Base-by-base conservation (phyloP, 2,113 vertebrate species). In the Aspidoscelis tigris region DNA sequence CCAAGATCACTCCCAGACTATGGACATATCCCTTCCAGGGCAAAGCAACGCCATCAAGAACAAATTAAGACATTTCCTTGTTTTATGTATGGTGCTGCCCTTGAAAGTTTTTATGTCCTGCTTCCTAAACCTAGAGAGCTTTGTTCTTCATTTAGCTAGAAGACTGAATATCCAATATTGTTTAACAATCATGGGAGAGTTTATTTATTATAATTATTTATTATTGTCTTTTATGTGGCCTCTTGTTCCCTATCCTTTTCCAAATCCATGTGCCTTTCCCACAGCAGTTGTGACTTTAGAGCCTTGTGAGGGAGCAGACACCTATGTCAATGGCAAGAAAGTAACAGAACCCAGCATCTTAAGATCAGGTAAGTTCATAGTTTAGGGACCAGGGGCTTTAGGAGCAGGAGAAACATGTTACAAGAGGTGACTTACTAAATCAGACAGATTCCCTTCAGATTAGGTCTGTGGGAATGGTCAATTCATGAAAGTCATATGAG, bases 241-340 rank as follows among this genome's bases (percentile, higher is more conserved):
- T 78, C 83, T 74, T 43, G 61, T 50, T 58, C 18, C 9, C 12
- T 39, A 39, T 9, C 79, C 14, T 24, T 6, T 65, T 24, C 81
- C 50, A 80, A 70, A 88, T 72, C 80, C 4, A 41, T 82, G 50
- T 0, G 0, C 73, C 1, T 0, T 5, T 81, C 55, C 86, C 76
- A 1, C 68, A 96, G 93, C 96, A 76, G 96, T 96, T 73, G 98
- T 99, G 76, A 96, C 98, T 77, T 94, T 99, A 43, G 98, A 99
- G 93, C 98, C 98, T 1, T 99, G 99, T 47, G 98, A 99, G 78
- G 98, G 95, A 2, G 98, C 98, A 1, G 98, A 99, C 94, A 99
- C 97, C 2, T 99, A 99, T 0, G 98, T 99, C 89, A 99, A 99
- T 0, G 99, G 99, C 84, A 99, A 99, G 94, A 97, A 97, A 88